phyloP scores from a whole-genome alignment of 2,888 invertebrate genomes.

The Digitonthophagus gazella region DNA sequence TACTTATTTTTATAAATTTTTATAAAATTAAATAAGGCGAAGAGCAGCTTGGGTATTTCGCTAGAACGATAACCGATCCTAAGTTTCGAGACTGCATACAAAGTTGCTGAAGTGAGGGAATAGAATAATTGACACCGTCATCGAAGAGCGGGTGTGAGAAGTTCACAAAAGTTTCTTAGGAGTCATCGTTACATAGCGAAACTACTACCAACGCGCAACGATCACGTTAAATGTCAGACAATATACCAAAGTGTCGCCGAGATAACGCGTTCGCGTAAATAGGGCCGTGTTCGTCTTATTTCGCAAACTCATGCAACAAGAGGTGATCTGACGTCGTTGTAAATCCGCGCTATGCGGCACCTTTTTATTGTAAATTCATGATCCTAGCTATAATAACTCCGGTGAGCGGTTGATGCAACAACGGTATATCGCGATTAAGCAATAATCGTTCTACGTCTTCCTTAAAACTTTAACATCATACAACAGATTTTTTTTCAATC shows the following conservation, averaged over 20 bases:
- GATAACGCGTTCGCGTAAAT: conserved; percentile 11
- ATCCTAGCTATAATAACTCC: neutral
- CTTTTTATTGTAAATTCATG: neutral
- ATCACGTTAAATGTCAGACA: conserved; percentile 14
- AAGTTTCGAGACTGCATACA: neutral
- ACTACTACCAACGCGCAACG: conserved; percentile 1
- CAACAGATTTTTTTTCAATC: too few relatives aligned
- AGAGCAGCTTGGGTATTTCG: too few relatives aligned
- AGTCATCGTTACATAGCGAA: neutral
- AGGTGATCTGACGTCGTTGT: neutral
- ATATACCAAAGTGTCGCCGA: conserved; percentile 14
- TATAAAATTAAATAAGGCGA: too few relatives aligned
- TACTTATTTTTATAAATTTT: neutral
- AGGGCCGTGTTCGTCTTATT: neutral
- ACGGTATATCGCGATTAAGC: too few relatives aligned
- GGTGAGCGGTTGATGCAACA: neutral
- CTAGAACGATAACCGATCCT: too few relatives aligned
- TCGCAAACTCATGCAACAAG: neutral
- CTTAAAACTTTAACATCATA: neutral
- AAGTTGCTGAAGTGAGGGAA: neutral
- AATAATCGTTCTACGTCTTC: neutral
- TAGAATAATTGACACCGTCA: neutral
- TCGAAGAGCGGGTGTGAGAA: neutral
- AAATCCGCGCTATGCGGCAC: neutral
- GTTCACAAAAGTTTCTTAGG: neutral